A percentile compares a stretch with the other conserved stretches of the same genome.
These are phyloP conservation scores for Linnaemya vulpina DNA, from an alignment of 2,888 invertebrate genomes.

Conservation along the genomic window DNA sequence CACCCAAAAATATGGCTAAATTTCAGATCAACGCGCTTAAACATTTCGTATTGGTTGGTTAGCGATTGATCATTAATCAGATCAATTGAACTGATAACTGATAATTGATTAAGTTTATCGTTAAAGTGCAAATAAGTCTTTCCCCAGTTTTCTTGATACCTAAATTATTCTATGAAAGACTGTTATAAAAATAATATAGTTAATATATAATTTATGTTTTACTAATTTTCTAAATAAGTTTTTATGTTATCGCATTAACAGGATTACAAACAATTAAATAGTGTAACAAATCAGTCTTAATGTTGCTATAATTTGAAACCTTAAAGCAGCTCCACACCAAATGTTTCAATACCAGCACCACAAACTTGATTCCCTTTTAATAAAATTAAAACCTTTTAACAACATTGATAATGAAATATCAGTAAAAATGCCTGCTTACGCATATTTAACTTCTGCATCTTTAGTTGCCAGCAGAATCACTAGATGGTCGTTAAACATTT, in stretches of 20 bases:
- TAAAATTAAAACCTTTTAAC: constrained; percentile 22
- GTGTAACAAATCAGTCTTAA: background rate
- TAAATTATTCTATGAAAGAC: too few species aligned
- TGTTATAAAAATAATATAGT: too few species aligned
- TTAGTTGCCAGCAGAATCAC: background rate
- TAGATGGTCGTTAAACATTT: constrained; percentile 17
- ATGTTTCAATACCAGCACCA: background rate
- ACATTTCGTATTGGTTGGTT: too few species aligned
- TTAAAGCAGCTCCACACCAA: background rate
- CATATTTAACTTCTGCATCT: constrained; percentile 54
- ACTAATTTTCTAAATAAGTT: background rate
- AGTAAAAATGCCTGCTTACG: constrained; percentile 38
- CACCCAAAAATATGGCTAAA: too few species aligned
- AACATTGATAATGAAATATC: constrained; percentile 29
- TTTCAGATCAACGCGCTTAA: too few species aligned
- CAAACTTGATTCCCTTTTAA: background rate
- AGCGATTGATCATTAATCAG: too few species aligned
- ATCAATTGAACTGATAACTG: too few species aligned
- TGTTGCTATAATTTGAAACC: background rate
- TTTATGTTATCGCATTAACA: background rate
- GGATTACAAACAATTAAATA: background rate
- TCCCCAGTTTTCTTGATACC: too few species aligned
- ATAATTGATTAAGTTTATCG: too few species aligned
- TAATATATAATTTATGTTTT: background rate
- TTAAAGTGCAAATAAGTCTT: too few species aligned